Conservation (phyloP, 2,888 invertebrate species). For the Bibio marci region DNA sequence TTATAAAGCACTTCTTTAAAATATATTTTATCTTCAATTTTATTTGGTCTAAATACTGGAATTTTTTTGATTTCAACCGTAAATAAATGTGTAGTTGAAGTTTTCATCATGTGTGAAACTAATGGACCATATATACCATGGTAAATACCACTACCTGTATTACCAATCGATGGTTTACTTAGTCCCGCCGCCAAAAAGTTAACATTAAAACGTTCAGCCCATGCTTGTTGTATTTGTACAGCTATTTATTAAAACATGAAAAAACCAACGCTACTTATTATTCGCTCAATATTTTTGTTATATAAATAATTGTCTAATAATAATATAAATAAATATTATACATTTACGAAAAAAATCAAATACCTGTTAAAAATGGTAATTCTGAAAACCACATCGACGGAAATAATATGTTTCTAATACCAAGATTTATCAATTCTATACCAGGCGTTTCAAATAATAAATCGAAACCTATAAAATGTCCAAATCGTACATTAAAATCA, state of each 20-base stretch:
- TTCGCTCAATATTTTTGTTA: too few species aligned
- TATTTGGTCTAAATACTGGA: not conserved
- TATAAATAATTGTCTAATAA: too few species aligned
- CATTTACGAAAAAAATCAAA: too few species aligned
- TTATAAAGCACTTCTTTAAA: not conserved
- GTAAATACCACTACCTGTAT: slow-evolving; percentile 48
- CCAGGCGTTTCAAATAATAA: slow-evolving; percentile 57
- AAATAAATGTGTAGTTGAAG: slow-evolving; percentile 16
- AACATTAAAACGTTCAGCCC: slow-evolving; percentile 38
- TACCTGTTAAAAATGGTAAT: slow-evolving; percentile 42
- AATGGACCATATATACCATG: slow-evolving; percentile 20
- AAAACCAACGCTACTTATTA: too few species aligned
- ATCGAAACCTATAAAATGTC: slow-evolving; percentile 71
- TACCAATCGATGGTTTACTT: slow-evolving; percentile 32
- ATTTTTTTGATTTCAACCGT: slow-evolving; percentile 20
- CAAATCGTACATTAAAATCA: slow-evolving; percentile 66
- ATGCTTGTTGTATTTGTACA: slow-evolving; percentile 39
- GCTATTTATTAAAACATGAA: slow-evolving; percentile 20
- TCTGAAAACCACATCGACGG: slow-evolving; percentile 71
- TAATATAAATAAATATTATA: too few species aligned
- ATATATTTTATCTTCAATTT: not conserved
- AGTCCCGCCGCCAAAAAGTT: slow-evolving; percentile 43
- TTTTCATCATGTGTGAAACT: slow-evolving; percentile 17
- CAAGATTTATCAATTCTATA: slow-evolving; percentile 27
- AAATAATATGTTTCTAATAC: slow-evolving; percentile 27